Conservation (phyloP, 2,113 vertebrate genomes). For the Austrofundulus limnaeus region DNA sequence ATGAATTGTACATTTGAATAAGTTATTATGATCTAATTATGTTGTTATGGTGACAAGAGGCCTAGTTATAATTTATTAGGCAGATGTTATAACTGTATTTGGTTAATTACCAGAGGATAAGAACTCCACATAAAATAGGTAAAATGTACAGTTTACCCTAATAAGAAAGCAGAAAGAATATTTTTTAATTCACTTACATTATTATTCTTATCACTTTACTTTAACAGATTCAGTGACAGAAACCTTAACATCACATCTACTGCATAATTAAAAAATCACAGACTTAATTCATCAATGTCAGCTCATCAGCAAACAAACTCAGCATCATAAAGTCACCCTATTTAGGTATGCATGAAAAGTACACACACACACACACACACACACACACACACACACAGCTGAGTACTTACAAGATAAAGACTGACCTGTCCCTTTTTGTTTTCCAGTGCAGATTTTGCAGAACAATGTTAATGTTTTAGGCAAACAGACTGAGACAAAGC, state of each 20-base stretch:
- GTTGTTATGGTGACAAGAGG: too few relatives aligned
- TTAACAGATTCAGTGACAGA: conserved; percentile 8
- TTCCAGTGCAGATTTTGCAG: conserved; percentile 20
- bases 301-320: background rate
- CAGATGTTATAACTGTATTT: too few relatives aligned
- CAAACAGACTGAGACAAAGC: conserved; percentile 21
- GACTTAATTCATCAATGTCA: background rate
- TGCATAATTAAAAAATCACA: background rate
- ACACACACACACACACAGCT: conserved; percentile 9
- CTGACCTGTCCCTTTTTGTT: conserved; percentile 28
- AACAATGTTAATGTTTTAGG: conserved; percentile 34
- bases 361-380: conserved; percentile 8
- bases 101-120: too few relatives aligned
- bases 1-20: too few relatives aligned
- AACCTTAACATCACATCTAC: background rate
- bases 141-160: too few relatives aligned
- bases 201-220: background rate
- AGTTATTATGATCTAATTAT: too few relatives aligned
- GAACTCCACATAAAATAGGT: too few relatives aligned
- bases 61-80: too few relatives aligned
- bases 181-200: background rate
- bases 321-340: background rate
- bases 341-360: background rate
- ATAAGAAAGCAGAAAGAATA: too few relatives aligned
- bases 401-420: conserved; percentile 65